Base-by-base conservation (phyloP, 1,140 invertebrate species). In the Pseudomyrmex concolor region DNA sequence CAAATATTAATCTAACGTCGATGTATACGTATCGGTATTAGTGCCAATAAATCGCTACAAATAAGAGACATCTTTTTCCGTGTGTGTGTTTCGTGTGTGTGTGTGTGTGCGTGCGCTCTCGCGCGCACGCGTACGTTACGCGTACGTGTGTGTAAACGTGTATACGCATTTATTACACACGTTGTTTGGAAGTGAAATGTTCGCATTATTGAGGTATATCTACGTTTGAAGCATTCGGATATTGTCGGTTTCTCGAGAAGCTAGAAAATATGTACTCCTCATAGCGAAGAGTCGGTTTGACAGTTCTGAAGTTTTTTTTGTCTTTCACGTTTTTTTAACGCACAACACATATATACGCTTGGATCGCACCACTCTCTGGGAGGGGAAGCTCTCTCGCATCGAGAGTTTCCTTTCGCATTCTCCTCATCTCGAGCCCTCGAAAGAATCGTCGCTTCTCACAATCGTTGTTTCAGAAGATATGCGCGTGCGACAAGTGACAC, bases 151-250 rank as follows among this genome's bases (percentile, higher is more conserved):
- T 76, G 72, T 57, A 78, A 68, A 78, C 66, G 68, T 2, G 25
- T 34, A 34, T 34, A 7, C 25, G 25, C 34, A 34, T 7, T 34
- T 34, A 3, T 25, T 25, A 25, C 25, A 34, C 34, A 34, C 34
- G 34, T 34, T 60, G 55, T 80, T 17, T 80, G 76, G 66, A 80
- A 80, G 66, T 80, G 76, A 66, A 80, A 60, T 68, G 76, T 80
- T 78, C 66, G 76, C 55, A 80, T 80, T 80, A 80, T 80, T 67
- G 76, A 80, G 76, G 54, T 80, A 80, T 80, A 80, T 80, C 76
- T 80, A 80, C 66, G 22, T 80, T 80, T 54, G 34, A 80, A 80
- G 76, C 76, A 54, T 80, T 80, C 76, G 76, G 55, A 80, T 80
- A 80, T 80, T 80, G 76, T 80, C 76, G 54, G 66, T 80, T 80